These are phyloP conservation scores for Sebastes nivosus DNA, from an alignment of 2,797 vertebrate genomes.

Conservation along the genomic window DNA sequence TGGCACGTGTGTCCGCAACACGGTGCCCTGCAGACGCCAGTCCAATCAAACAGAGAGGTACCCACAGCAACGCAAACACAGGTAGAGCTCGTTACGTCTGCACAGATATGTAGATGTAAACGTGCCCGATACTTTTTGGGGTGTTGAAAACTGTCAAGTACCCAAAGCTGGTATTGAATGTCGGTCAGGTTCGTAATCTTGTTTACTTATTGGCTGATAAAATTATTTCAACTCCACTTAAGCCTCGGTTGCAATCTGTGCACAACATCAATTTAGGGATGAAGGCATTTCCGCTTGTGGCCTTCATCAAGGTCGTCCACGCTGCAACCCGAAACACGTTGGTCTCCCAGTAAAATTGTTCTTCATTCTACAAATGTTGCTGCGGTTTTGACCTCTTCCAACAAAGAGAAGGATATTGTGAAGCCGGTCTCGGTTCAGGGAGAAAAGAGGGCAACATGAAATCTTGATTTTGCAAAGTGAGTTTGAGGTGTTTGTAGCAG, in stretches of 20 bases:
- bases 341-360: not conserved
- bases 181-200: not conserved
- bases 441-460: not conserved
- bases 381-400: not conserved
- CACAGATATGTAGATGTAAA: not conserved
- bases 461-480: not conserved
- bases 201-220: not conserved
- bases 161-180: not conserved
- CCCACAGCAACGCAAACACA: not conserved
- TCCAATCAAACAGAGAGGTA: conserved; percentile 87
- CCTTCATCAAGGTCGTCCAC: not conserved
- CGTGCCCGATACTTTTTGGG: no score
- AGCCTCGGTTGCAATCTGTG: not conserved
- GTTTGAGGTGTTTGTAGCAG: not conserved
- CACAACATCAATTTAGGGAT: not conserved
- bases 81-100: not conserved
- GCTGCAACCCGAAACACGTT: not conserved
- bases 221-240: not conserved
- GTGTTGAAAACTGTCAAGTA: not conserved
- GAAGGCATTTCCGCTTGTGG: not conserved
- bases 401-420: not conserved
- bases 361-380: not conserved
- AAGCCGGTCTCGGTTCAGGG: not conserved
- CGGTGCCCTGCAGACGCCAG: conserved; percentile 95
- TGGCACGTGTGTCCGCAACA: conserved; percentile 94